Evolutionary conservation across 2,888 invertebrate species (phyloP).

Genomic region (Platycheirus albimanus): DNA sequence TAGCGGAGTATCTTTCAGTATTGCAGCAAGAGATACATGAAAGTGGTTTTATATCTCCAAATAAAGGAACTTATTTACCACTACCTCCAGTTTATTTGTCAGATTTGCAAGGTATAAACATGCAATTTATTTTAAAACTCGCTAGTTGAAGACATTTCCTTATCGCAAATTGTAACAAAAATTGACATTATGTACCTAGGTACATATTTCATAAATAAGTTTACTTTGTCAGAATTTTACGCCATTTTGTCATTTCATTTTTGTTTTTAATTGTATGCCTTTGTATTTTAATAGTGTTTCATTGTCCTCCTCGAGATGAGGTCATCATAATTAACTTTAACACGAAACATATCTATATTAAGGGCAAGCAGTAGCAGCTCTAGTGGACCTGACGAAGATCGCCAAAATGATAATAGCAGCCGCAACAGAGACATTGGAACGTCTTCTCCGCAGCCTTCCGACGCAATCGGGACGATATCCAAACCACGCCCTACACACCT

Average conservation of each 20-base stretch:
- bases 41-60: conserved; percentile 83
- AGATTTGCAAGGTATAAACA: conserved; percentile 80
- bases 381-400: conserved; percentile 80
- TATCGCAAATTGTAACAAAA: no score
- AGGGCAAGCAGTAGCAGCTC: conserved; percentile 81
- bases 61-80: conserved; percentile 82
- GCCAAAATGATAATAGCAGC: conserved; percentile 77
- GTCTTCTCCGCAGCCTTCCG: conserved; percentile 82
- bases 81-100: conserved; percentile 82
- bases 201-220: no score
- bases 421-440: conserved; percentile 82
- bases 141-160: no score
- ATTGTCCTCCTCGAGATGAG: conserved; percentile 76
- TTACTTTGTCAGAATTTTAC: no score
- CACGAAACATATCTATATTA: conserved; percentile 80
- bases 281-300: conserved; percentile 56
- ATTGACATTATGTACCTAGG: no score
- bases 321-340: conserved; percentile 77
- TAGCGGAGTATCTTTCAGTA: conserved; percentile 82
- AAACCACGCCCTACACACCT: conserved; percentile 76
- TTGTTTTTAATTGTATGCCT: background rate
- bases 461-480: conserved; percentile 35
- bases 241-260: background rate
- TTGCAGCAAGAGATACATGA: conserved; percentile 82
- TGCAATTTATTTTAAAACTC: no score